A percentile compares a stretch with the other conserved stretches of the same genome.
phyloP scores from a whole-genome alignment of 2,888 invertebrate genomes.

The Coenonympha glycerion region DNA sequence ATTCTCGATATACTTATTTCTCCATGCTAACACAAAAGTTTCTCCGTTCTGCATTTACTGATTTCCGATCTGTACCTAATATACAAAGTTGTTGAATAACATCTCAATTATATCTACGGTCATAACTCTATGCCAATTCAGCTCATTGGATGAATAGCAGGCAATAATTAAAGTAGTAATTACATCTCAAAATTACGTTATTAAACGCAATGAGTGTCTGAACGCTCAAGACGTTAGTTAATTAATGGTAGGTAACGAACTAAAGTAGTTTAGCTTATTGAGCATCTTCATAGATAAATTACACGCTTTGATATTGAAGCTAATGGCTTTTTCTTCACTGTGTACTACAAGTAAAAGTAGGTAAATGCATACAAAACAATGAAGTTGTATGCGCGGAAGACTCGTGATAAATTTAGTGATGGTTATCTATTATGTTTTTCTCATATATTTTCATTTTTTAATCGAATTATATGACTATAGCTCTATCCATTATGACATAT shows the following conservation, averaged over 20 bases:
- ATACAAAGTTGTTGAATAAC: background rate
- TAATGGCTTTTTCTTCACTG: background rate
- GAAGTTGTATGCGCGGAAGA: no score
- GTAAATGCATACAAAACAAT: no score
- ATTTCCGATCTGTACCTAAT: no score
- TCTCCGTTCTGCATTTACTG: no score
- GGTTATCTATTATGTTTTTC: no score
- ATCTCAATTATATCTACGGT: slow-evolving; percentile 5
- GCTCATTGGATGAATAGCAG: slow-evolving; percentile 23
- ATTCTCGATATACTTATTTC: no score
- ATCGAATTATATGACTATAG: no score
- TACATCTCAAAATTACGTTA: slow-evolving; percentile 55
- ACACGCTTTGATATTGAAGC: background rate
- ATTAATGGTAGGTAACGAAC: slow-evolving; percentile 3
- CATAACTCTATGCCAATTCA: slow-evolving; percentile 31
- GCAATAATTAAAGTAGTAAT: slow-evolving; percentile 46
- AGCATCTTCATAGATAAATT: slow-evolving; percentile 1
- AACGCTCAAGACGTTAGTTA: slow-evolving; percentile 6
- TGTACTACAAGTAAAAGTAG: no score
- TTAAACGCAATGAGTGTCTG: slow-evolving; percentile 45
- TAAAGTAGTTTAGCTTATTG: background rate
- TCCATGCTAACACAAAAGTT: no score
- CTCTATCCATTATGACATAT: no score
- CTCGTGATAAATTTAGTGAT: no score
- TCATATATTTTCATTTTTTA: no score